Evolutionary conservation across 2,888 invertebrate genomes (phyloP).

Genomic region (Ganaspis brasiliensis): DNA sequence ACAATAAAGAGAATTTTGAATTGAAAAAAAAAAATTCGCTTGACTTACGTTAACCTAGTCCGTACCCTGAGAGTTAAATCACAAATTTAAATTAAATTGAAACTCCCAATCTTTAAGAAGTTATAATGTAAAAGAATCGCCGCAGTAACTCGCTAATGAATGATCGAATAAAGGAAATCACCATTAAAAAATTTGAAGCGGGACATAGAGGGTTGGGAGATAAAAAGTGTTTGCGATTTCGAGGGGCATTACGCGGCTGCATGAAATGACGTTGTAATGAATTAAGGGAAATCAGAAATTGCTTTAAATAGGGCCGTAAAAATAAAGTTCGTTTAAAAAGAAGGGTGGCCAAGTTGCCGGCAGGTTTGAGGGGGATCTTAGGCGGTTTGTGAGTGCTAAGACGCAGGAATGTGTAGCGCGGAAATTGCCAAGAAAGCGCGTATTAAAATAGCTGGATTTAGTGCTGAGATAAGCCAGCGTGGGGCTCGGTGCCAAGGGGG

Average conservation of each 20-base stretch:
- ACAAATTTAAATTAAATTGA: too few species aligned
- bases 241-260: slow-evolving; percentile 74
- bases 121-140: neutral
- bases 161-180: slow-evolving; percentile 32
- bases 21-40: too few species aligned
- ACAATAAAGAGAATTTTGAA: too few species aligned
- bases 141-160: slow-evolving; percentile 8
- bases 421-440: slow-evolving; percentile 82
- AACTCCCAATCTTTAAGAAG: too few species aligned
- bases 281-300: slow-evolving; percentile 80
- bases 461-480: slow-evolving; percentile 82
- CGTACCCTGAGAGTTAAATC: too few species aligned
- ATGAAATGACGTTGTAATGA: slow-evolving; percentile 76
- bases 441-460: slow-evolving; percentile 84
- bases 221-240: slow-evolving; percentile 64
- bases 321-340: slow-evolving; percentile 74
- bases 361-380: slow-evolving; percentile 52
- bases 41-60: too few species aligned
- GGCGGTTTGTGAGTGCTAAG: slow-evolving; percentile 67
- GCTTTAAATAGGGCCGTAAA: slow-evolving; percentile 79
- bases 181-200: slow-evolving; percentile 44
- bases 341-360: slow-evolving; percentile 52
- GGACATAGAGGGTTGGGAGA: slow-evolving; percentile 52
- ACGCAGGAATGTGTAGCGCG: slow-evolving; percentile 76
- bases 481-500: slow-evolving; percentile 66